Conservation (phyloP, 2,113 vertebrate species). For the Peromyscus leucopus region DNA sequence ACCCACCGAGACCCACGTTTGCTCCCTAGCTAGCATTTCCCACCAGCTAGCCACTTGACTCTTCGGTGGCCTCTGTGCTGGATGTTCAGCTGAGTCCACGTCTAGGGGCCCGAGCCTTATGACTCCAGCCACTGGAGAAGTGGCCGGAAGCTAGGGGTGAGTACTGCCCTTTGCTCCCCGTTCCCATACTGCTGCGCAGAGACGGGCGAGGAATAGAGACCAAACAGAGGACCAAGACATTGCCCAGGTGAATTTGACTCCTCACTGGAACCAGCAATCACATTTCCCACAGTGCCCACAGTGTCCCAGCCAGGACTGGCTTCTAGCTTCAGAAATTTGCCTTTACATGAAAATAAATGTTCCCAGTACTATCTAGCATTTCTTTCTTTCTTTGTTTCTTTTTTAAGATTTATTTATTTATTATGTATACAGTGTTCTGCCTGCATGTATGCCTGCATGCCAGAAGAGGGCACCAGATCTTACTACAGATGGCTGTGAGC, state of each 20-base stretch:
- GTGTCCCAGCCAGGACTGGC: not conserved
- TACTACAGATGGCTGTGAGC: too few species aligned
- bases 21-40: not conserved
- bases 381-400: not conserved
- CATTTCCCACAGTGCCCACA: not conserved
- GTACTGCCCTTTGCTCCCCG: not conserved
- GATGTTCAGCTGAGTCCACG: not conserved
- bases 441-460: too few species aligned
- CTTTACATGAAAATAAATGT: not conserved
- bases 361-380: not conserved
- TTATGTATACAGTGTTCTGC: too few species aligned
- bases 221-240: not conserved
- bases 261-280: not conserved
- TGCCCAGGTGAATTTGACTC: not conserved
- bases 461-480: too few species aligned
- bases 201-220: not conserved
- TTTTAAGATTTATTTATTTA: too few species aligned
- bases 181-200: not conserved
- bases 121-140: not conserved
- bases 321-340: not conserved
- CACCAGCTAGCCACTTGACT: not conserved
- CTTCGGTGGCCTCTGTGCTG: not conserved
- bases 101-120: fast-evolving
- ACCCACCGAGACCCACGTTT: not conserved
- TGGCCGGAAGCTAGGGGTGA: not conserved